Evolutionary conservation across 2,797 vertebrate genomes (phyloP).

Genomic region (Myiotriccus ornatus): DNA sequence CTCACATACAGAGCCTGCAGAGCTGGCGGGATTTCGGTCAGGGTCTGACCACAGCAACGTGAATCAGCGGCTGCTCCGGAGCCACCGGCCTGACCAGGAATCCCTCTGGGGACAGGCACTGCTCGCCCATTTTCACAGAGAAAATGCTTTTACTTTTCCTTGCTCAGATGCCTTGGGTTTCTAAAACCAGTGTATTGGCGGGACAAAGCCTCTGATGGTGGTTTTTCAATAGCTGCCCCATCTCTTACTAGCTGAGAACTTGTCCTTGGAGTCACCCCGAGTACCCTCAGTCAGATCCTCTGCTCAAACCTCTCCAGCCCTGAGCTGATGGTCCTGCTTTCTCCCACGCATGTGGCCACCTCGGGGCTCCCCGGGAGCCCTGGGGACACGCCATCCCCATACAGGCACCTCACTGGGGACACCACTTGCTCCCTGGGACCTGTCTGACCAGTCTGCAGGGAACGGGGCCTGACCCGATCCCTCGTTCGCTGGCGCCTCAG

Average conservation of each 20-base stretch:
- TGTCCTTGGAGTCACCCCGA: neutral
- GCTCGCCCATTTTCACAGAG: neutral
- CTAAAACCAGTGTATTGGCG: fast-evolving
- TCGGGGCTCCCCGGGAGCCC: neutral
- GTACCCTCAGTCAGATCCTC: fast-evolving
- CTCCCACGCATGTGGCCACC: fast-evolving
- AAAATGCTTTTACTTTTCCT: neutral
- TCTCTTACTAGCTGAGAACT: neutral
- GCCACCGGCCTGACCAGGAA: neutral
- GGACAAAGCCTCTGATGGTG: neutral
- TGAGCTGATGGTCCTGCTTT: neutral
- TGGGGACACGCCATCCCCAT: neutral
- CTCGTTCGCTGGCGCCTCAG: constrained; percentile 5
- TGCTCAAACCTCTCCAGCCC: fast-evolving
- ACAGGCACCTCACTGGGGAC: neutral
- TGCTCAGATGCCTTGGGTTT: neutral
- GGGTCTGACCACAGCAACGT: fast-evolving
- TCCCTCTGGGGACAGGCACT: neutral
- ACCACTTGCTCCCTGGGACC: neutral
- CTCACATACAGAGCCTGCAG: fast-evolving
- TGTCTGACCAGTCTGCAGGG: neutral
- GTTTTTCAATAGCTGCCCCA: fast-evolving
- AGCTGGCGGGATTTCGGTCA: fast-evolving
- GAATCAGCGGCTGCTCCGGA: neutral
- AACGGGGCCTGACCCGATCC: neutral